Percentiles rank a stretch among this genome's conserved stretches.
Evolutionary conservation across 2,113 vertebrate genomes (phyloP).

Genomic region (Dasypus novemcinctus): DNA sequence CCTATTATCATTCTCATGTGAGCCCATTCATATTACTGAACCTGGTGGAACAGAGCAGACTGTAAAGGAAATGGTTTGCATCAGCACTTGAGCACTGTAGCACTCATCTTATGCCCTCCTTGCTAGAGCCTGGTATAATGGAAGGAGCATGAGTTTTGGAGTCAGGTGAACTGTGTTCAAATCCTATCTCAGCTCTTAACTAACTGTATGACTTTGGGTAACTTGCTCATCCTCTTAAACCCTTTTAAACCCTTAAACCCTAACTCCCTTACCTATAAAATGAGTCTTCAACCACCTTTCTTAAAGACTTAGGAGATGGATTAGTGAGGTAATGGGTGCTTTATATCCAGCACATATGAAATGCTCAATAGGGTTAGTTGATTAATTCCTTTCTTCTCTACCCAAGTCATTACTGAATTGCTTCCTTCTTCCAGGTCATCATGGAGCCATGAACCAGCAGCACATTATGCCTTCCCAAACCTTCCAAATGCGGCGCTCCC

Average conservation of each 20-base stretch:
- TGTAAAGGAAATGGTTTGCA: background rate
- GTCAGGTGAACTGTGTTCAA: background rate
- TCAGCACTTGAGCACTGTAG: background rate
- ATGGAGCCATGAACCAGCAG: conserved; percentile 93
- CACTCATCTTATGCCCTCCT: background rate
- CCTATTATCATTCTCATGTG: background rate
- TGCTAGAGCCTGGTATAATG: background rate
- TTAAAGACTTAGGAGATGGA: background rate
- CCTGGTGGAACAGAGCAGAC: background rate
- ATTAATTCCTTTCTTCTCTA: background rate
- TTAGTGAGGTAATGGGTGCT: background rate
- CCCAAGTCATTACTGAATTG: background rate
- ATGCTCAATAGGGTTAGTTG: background rate
- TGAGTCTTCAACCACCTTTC: background rate
- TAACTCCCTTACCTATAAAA: background rate
- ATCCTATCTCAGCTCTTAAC: background rate
- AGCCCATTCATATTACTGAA: background rate
- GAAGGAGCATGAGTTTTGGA: background rate
- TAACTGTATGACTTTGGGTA: background rate
- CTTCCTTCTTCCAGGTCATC: conserved; percentile 85
- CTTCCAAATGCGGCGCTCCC: conserved; percentile 89
- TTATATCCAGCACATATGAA: background rate
- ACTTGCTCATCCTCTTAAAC: background rate
- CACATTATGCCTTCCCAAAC: conserved; percentile 89
- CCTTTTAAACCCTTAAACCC: background rate